These are phyloP conservation scores for Phyto melanocephala DNA, from an alignment of 2,888 invertebrate genomes.

Conservation along the genomic window DNA sequence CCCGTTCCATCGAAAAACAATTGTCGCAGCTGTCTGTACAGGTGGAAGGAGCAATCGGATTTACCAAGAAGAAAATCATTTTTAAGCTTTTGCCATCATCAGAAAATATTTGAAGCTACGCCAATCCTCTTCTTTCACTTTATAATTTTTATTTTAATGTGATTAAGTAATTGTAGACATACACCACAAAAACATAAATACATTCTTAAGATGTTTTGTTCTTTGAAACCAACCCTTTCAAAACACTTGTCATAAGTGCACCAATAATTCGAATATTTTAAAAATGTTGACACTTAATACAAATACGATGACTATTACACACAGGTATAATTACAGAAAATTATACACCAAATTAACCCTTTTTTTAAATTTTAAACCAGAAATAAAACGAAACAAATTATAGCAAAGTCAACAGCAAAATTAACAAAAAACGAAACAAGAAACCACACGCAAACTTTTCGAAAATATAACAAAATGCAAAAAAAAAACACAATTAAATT, in stretches of 20 bases:
- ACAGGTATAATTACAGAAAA: slow-evolving; percentile 14
- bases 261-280: slow-evolving; percentile 49
- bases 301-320: slow-evolving; percentile 37
- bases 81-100: too few relatives aligned
- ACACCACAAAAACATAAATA: too few relatives aligned
- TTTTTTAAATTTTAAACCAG: not conserved
- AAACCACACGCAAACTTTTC: slow-evolving; percentile 59
- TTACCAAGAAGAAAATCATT: too few relatives aligned
- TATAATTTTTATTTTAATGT: too few relatives aligned
- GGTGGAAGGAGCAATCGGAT: too few relatives aligned
- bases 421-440: slow-evolving; percentile 5
- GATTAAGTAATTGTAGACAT: slow-evolving; percentile 1
- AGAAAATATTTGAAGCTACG: too few relatives aligned
- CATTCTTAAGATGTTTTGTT: not conserved
- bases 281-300: slow-evolving; percentile 52
- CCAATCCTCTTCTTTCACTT: too few relatives aligned
- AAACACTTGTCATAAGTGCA: slow-evolving; percentile 5
- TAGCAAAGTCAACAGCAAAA: not conserved
- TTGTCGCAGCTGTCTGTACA: too few relatives aligned
- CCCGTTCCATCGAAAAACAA: too few relatives aligned
- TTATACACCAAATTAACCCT: slow-evolving; percentile 8
- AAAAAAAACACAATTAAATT: not conserved
- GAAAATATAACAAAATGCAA: not conserved
- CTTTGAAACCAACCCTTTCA: not conserved
- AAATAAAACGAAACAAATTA: slow-evolving; percentile 2